A percentile compares a stretch with the other conserved stretches of the same genome.
phyloP scores from a whole-genome alignment of 92 coral and sea anemone species.

The Phenganax stokvisi region DNA sequence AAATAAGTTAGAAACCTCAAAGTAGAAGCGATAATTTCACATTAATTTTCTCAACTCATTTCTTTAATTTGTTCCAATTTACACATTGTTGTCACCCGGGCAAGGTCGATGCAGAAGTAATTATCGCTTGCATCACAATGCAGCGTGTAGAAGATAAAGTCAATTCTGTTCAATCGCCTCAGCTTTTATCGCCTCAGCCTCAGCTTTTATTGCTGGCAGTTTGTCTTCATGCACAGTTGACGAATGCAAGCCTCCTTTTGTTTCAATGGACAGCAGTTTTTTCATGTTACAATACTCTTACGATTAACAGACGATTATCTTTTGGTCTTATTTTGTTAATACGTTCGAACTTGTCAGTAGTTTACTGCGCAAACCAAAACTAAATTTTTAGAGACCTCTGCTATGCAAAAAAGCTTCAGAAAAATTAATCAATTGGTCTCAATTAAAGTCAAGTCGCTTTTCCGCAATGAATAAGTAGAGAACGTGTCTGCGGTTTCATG shows the following conservation, averaged over 20 bases:
- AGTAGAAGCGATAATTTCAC: conserved; percentile 18
- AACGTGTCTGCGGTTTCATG: neutral
- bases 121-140: conserved; percentile 35
- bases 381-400: too few relatives aligned
- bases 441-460: neutral
- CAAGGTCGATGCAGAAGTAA: neutral
- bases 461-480: neutral
- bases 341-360: too few relatives aligned
- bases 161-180: too few relatives aligned
- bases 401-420: neutral
- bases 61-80: conserved; percentile 10
- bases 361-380: too few relatives aligned
- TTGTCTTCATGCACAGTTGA: too few relatives aligned
- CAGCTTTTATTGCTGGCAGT: too few relatives aligned
- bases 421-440: neutral
- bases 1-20: neutral
- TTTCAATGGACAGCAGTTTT: too few relatives aligned
- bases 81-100: conserved; percentile 25
- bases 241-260: too few relatives aligned
- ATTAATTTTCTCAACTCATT: neutral
- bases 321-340: too few relatives aligned
- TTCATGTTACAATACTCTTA: too few relatives aligned
- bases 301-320: too few relatives aligned
- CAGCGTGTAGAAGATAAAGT: conserved; percentile 6
- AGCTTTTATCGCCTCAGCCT: too few relatives aligned